Evolutionary conservation across 2,888 invertebrate genomes (phyloP), one percentile per base, ranked within the genome.

Genomic region (Caenorhabditis panamensis): DNA sequence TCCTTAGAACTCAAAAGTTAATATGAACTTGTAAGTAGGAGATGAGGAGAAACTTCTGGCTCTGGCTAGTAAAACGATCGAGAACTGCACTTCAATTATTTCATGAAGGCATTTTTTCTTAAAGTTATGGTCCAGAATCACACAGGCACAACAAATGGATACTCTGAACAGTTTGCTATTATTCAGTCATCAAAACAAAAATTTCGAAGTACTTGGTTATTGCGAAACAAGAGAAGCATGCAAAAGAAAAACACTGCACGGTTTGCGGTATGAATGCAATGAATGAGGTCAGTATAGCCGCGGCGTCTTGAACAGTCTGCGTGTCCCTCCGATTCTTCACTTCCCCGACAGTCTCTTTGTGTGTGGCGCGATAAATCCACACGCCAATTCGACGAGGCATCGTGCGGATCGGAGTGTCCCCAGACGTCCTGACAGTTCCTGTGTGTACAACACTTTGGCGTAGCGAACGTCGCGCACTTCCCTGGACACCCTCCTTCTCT

Each of bases 261-360:
- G 66, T 75, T 75, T 75, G 75, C 66, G 75, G 75, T 75, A 61
- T 54, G 51, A 59, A 73, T 64, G 64, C 63, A 66, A 59, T 75
- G 28, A 75, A 75, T 75, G 75, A 75, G 75, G 75, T 75, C 75
- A 75, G 75, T 53, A 66, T 72, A 73, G 64, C 73, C 64, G 49
- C 36, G 18, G 69, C 28, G 16, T 66, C 20, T 75, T 61, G 22
- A 56, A 44, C 61, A 26, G 59, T 66, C 75, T 75, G 75, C 66
- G 75, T 75, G 59, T 75, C 44, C 49, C 31, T 58, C 5, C 26
- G 8, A 13, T 44, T 26, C 58, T 37, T 18, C 31, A 49, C 59
- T 47, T 44, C 58, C 47, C 51, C 54, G 47, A 41, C 64, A n/a
- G n/a, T 56, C 53, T 66, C 66, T 62, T 61, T 41, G 71, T 58